Evolutionary conservation across 1,140 invertebrate genomes (phyloP).

Genomic region (Drosophila willistoni): DNA sequence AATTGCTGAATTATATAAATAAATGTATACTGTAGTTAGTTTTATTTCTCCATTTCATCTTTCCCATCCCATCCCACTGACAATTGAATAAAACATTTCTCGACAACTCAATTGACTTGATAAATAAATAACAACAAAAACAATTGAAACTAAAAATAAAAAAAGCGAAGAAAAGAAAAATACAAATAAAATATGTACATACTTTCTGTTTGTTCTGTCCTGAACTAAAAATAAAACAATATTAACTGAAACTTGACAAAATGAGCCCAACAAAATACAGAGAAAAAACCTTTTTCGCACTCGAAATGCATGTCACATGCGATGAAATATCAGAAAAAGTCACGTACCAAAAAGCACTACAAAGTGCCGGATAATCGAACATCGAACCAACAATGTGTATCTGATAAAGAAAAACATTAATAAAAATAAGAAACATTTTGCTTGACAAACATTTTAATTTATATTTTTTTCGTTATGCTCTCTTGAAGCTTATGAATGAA

Average conservation of each 20-base stretch:
- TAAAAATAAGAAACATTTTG: conserved; percentile 10
- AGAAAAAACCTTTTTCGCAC: conserved; percentile 22
- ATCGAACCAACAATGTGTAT: conserved; percentile 30
- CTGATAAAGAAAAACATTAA: conserved; percentile 36
- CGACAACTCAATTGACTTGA: conserved; percentile 5
- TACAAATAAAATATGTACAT: conserved; percentile 42
- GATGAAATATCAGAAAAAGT: conserved; percentile 48
- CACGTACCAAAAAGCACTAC: conserved; percentile 52
- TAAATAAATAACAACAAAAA: conserved; percentile 11
- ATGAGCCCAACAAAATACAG: conserved; percentile 25
- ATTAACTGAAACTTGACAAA: conserved; percentile 14
- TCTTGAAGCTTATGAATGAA: conserved; percentile 40
- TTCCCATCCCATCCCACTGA: background rate
- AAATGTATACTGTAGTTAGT: background rate
- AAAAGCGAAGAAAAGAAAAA: conserved; percentile 34
- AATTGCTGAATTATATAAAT: background rate
- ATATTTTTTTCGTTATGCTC: conserved; percentile 21
- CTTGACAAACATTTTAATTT: conserved; percentile 23
- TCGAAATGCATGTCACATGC: conserved; percentile 73
- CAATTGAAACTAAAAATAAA: conserved; percentile 1
- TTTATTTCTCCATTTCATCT: conserved; percentile 13
- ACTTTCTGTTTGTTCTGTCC: conserved; percentile 7
- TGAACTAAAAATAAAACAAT: conserved; percentile 26
- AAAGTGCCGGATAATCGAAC: conserved; percentile 68
- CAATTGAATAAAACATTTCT: conserved; percentile 43